A percentile compares a stretch with the other conserved stretches of the same genome.
Conservation (phyloP, 2,888 invertebrate species). For the Argyresthia albistria region DNA sequence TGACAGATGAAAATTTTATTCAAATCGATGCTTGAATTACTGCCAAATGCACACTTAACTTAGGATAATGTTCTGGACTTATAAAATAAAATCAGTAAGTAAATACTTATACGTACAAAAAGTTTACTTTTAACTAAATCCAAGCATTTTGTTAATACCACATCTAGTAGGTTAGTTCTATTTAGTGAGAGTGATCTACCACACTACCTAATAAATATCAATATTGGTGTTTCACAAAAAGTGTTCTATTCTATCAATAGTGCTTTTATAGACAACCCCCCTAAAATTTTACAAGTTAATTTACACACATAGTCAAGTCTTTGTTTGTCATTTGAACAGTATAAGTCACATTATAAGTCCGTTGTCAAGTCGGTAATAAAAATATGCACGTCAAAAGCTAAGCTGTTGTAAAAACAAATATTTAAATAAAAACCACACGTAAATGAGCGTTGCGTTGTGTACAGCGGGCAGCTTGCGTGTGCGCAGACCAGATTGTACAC, state of each 20-base stretch:
- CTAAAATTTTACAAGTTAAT: constrained; percentile 7
- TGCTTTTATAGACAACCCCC: no score
- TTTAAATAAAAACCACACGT: constrained; percentile 40
- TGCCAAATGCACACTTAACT: no score
- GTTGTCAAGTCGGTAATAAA: constrained; percentile 1
- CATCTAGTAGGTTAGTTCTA: constrained; percentile 4
- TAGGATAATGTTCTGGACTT: no score
- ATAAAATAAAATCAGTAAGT: background rate
- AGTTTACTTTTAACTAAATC: constrained; percentile 20
- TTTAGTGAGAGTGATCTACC: constrained; percentile 3
- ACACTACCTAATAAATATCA: background rate
- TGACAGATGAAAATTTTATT: no score
- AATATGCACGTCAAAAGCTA: constrained; percentile 55
- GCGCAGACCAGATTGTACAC: no score
- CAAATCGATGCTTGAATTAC: no score
- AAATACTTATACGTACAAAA: constrained; percentile 28
- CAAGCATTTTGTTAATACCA: constrained; percentile 8
- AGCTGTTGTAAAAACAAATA: constrained; percentile 41
- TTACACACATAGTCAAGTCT: background rate
- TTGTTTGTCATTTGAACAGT: no score
- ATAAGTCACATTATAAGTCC: background rate
- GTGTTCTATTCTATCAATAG: no score
- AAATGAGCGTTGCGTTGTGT: constrained; percentile 26
- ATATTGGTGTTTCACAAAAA: constrained; percentile 12
- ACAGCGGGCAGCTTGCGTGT: constrained; percentile 10